Evolutionary conservation across 2,888 invertebrate species (phyloP).

Genomic region (Agrypnus murinus): DNA sequence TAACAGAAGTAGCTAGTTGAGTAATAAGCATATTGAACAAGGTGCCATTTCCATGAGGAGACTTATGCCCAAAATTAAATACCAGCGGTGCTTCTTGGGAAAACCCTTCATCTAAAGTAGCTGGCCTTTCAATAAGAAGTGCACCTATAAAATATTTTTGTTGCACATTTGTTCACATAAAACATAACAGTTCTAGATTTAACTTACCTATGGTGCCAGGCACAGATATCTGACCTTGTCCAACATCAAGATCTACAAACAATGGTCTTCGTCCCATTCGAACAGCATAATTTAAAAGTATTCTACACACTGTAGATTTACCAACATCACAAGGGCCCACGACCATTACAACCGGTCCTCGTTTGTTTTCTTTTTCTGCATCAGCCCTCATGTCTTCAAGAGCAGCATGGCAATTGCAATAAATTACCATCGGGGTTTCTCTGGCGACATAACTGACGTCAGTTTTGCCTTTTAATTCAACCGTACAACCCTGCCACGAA

Average conservation of each 20-base stretch:
- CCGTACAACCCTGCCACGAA: constrained; percentile 95
- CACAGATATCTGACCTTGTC: constrained; percentile 93
- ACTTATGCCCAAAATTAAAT: constrained; percentile 94
- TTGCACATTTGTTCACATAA: constrained; percentile 1
- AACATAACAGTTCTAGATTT: constrained; percentile 27
- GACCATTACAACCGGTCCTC: constrained; percentile 91
- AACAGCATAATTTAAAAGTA: constrained; percentile 96
- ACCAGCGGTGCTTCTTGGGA: constrained; percentile 94
- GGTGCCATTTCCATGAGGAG: constrained; percentile 84
- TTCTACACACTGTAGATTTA: constrained; percentile 88
- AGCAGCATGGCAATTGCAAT: constrained; percentile 96
- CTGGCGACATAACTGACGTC: constrained; percentile 96
- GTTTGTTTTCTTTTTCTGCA: constrained; percentile 82
- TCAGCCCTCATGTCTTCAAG: constrained; percentile 91
- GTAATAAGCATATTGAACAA: constrained; percentile 90
- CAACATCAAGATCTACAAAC: constrained; percentile 96
- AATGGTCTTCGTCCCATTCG: constrained; percentile 91
- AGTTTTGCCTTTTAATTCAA: constrained; percentile 90
- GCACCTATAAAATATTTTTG: constrained; percentile 82
- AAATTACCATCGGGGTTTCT: constrained; percentile 97
- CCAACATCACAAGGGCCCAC: constrained; percentile 98
- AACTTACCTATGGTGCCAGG: constrained; percentile 92
- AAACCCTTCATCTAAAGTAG: constrained; percentile 96
- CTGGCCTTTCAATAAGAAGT: constrained; percentile 92
- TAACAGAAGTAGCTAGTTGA: constrained; percentile 89